Evolutionary conservation across 2,888 invertebrate genomes (phyloP).

Genomic region (Troides helena): DNA sequence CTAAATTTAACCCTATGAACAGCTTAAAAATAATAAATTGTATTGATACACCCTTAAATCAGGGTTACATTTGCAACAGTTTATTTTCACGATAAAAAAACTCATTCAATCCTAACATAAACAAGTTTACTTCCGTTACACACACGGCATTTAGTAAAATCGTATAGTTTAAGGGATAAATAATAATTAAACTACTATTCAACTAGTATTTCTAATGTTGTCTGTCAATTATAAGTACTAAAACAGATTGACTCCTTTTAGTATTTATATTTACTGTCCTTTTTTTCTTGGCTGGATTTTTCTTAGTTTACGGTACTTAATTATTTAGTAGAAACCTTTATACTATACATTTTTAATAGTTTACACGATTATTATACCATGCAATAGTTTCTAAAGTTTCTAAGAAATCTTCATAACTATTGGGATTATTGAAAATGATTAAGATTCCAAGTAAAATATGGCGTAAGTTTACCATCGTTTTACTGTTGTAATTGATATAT

Average conservation of each 20-base stretch:
- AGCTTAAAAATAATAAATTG: too few relatives aligned
- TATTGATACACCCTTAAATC: too few relatives aligned
- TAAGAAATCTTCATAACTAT: neutral
- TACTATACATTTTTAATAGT: neutral
- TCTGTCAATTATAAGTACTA: constrained; percentile 27
- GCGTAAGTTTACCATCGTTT: constrained; percentile 74
- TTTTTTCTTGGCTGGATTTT: constrained; percentile 32
- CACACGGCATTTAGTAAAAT: constrained; percentile 7
- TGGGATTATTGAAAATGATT: constrained; percentile 6
- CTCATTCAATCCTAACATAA: neutral
- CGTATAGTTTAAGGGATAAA: neutral
- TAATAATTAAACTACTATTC: neutral
- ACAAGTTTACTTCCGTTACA: constrained; percentile 29
- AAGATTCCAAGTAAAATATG: constrained; percentile 22
- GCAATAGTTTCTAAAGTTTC: constrained; percentile 1
- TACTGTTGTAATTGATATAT: constrained; percentile 40
- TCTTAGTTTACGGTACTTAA: constrained; percentile 1
- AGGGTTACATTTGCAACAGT: too few relatives aligned
- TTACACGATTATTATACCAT: constrained; percentile 18
- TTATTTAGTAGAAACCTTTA: neutral
- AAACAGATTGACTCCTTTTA: constrained; percentile 1
- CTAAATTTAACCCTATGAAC: neutral
- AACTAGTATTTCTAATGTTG: constrained; percentile 20
- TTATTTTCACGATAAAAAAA: too few relatives aligned
- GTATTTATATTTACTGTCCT: neutral